These are phyloP conservation scores for Drosophila neutralis DNA, from an alignment of 2,888 invertebrate genomes.

Conservation along the genomic window DNA sequence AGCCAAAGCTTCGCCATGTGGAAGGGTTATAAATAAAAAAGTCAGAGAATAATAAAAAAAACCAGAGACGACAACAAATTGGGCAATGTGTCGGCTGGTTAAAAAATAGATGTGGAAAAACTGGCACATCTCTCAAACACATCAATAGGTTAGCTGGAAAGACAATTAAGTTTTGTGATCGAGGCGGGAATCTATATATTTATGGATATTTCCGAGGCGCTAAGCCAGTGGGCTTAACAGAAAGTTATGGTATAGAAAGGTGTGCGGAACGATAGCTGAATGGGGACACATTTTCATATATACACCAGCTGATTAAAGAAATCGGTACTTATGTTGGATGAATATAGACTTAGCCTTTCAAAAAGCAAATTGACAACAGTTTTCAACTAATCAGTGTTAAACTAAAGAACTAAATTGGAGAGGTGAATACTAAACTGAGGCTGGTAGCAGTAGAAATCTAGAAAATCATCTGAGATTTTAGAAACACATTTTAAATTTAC, in stretches of 20 bases:
- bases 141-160: conserved; percentile 23
- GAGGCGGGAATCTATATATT: neutral
- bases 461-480: too few species aligned
- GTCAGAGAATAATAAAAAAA: neutral
- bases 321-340: neutral
- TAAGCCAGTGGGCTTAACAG: conserved; percentile 7
- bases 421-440: too few species aligned
- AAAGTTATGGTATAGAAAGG: conserved; percentile 11
- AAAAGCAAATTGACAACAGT: neutral
- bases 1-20: conserved; percentile 35
- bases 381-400: neutral
- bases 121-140: conserved; percentile 22
- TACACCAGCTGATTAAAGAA: neutral
- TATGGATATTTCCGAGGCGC: conserved; percentile 1
- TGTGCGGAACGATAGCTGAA: neutral
- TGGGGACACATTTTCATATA: neutral
- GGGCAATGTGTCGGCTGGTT: conserved; percentile 39
- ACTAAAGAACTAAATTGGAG: too few species aligned
- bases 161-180: conserved; percentile 31
- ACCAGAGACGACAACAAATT: conserved; percentile 34
- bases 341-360: neutral
- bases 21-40: conserved; percentile 71
- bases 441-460: neutral
- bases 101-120: conserved; percentile 36
- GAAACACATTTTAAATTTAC: too few species aligned